Evolutionary conservation across 2,888 invertebrate species (phyloP), one percentile per base, ranked within the genome.

Genomic region (Drosophila fulvimacula): DNA sequence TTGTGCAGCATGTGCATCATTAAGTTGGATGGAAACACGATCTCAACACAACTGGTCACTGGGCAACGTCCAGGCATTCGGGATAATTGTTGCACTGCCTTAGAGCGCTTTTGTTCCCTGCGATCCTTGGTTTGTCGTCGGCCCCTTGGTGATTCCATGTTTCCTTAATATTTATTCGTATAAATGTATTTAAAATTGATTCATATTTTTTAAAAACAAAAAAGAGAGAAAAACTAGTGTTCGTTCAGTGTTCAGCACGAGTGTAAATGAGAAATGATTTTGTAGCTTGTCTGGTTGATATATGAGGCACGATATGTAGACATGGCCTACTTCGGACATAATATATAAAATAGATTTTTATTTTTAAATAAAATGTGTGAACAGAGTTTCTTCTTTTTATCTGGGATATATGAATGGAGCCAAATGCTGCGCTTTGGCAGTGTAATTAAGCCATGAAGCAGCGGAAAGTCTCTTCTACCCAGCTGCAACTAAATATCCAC

Each of bases 21-120:
- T 11, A 85, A 1, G 9, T 66, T 59, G 0, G 69, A 66, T 15
- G 81, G 85, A 17, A 81, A 82, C 13, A 76, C 11, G 36, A 78
- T 46, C 32, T 73, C 79, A 6, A n/a, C 2, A 36, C 79, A 76
- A 5, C 11, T 27, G 5, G 51, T 41, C 11, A 78, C 55, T 2
- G 75, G 79, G 48, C 75, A 76, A 5, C 17, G 42, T 19, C 49
- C 69, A 3, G 75, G 73, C 19, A 73, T 51, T 11, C 58, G 69
- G 15, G 64, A 64, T 10, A 76, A 17, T 9, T 52, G 42, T 0
- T 46, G 24, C 5, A 56, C 56, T 0, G 41, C 38, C 1, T n/a
- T n/a, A 13, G 5, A 5, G 1, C 9, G 11, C 6, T 41, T 21
- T 0, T 13, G 9, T n/a, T 55, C 30, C 1, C 21, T 21, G 6